phyloP scores from a whole-genome alignment of 2,113 vertebrate species.

The Scartelaos histophorus region DNA sequence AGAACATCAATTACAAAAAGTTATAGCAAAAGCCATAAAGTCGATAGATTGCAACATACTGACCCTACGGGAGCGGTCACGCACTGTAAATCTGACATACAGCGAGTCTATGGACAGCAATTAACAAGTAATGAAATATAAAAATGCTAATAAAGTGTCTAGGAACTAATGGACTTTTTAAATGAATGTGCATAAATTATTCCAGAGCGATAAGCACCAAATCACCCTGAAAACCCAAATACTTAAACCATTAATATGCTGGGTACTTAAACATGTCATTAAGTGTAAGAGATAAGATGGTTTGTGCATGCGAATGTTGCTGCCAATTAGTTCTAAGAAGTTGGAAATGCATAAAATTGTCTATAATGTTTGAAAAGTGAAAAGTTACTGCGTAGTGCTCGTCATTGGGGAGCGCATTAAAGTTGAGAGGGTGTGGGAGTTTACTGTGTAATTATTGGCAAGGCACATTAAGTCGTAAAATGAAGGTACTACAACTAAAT shows the following conservation, averaged over 20 bases:
- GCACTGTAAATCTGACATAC: conserved; percentile 39
- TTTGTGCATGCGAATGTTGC: not conserved
- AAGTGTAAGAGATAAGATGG: not conserved
- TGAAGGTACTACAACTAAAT: not conserved
- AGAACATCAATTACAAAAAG: conserved; percentile 46
- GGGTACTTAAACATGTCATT: conserved; percentile 1
- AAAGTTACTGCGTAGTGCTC: not conserved
- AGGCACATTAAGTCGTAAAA: not conserved
- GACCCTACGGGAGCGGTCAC: conserved; percentile 46
- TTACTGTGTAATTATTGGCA: not conserved
- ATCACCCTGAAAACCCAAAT: conserved; percentile 8
- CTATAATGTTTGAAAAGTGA: not conserved
- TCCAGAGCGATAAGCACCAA: not conserved
- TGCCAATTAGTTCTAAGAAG: not conserved
- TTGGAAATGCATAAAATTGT: conserved; percentile 1
- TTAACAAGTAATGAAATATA: not conserved
- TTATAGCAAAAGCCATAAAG: conserved; percentile 37
- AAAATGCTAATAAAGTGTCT: not conserved
- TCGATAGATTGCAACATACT: conserved; percentile 44
- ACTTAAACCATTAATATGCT: not conserved
- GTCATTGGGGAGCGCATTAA: not conserved
- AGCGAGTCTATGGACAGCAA: not conserved
- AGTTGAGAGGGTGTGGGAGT: not conserved
- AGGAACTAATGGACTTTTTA: not conserved
- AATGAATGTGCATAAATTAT: conserved; percentile 1